Percentiles rank a stretch among this genome's conserved stretches.
These are phyloP conservation scores for Drosophila subquinaria DNA, from an alignment of 2,888 invertebrate species.

Conservation along the genomic window DNA sequence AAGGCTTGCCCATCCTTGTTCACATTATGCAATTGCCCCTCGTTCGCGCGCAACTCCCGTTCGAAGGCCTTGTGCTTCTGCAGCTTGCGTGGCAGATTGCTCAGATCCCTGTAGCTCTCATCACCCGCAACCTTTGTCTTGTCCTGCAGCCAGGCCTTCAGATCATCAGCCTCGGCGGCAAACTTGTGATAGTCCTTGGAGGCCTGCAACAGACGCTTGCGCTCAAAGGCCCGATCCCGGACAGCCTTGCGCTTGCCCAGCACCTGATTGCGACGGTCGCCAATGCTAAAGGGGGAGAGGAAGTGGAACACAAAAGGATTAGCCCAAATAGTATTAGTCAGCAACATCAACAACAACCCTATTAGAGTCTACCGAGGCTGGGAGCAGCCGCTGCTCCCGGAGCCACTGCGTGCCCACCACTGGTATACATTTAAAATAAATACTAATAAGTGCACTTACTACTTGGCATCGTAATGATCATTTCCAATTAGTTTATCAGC, in stretches of 20 bases:
- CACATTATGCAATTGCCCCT: slow-evolving; percentile 94
- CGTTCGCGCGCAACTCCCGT: slow-evolving; percentile 96
- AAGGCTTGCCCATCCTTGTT: slow-evolving; percentile 92
- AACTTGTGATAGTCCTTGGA: slow-evolving; percentile 97
- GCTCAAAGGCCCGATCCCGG: slow-evolving; percentile 90
- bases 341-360: too few species aligned
- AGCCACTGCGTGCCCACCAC: too few species aligned
- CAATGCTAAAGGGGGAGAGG: slow-evolving; percentile 86
- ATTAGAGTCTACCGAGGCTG: too few species aligned
- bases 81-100: slow-evolving; percentile 95
- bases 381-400: too few species aligned
- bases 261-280: slow-evolving; percentile 91
- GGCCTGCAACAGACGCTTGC: slow-evolving; percentile 91
- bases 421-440: too few species aligned
- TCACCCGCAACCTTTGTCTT: slow-evolving; percentile 96
- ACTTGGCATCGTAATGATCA: slow-evolving; percentile 92
- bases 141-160: slow-evolving; percentile 95
- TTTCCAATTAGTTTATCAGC: slow-evolving; percentile 93
- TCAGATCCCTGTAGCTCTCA: slow-evolving; percentile 95
- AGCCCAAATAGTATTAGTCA: neutral
- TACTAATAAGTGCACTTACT: slow-evolving; percentile 86
- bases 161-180: slow-evolving; percentile 95
- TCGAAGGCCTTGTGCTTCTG: slow-evolving; percentile 99
- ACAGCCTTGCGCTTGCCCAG: slow-evolving; percentile 91
- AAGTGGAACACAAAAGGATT: neutral